Evolutionary conservation across 2,797 vertebrate species (phyloP).

Genomic region (Scolopax rusticola): DNA sequence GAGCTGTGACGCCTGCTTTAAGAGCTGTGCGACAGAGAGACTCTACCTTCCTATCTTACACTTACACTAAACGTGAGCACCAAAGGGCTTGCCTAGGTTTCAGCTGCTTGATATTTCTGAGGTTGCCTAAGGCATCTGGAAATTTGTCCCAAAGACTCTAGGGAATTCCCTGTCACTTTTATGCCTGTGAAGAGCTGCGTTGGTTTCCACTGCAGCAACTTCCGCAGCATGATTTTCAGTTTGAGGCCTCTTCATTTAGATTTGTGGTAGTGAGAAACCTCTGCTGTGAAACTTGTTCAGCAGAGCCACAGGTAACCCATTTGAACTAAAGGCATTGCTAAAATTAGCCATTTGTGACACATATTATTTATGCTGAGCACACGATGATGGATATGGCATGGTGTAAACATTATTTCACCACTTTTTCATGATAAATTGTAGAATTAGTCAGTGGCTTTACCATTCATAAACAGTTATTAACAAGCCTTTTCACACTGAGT

Average conservation of each 20-base stretch:
- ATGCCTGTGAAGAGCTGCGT: not conserved
- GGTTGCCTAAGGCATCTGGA: not conserved
- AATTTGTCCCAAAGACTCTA: not conserved
- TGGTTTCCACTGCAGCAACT: not conserved
- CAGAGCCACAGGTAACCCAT: not conserved
- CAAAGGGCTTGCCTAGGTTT: not conserved
- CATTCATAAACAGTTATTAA: not conserved
- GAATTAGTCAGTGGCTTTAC: not conserved
- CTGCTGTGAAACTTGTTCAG: not conserved
- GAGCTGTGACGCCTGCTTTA: not conserved
- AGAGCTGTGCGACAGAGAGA: not conserved
- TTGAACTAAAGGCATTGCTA: not conserved
- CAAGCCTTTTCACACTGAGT: not conserved
- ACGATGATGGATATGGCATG: rapidly evolving
- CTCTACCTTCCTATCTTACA: not conserved
- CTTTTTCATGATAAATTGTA: not conserved
- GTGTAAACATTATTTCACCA: not conserved
- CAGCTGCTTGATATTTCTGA: not conserved
- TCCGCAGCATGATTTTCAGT: not conserved
- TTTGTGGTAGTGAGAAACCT: not conserved
- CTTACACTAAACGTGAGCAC: not conserved
- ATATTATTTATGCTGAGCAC: not conserved
- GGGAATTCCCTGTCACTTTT: not conserved
- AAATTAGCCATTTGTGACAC: not conserved
- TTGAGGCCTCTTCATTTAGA: not conserved